phyloP scores from a whole-genome alignment of 1,140 invertebrate species.

The Agrilus planipennis region DNA sequence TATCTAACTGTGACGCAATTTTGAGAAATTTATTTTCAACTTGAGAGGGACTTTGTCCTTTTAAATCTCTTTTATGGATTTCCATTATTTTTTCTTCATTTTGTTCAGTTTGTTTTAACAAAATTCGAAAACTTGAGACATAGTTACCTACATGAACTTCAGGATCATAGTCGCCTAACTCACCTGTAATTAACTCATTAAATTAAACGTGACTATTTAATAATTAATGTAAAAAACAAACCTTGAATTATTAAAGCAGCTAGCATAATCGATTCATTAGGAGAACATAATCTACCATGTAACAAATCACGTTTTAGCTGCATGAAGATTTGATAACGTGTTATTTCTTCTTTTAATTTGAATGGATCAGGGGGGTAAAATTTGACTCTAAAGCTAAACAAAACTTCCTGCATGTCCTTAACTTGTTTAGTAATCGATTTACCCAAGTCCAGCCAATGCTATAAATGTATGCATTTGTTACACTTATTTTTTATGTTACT shows the following conservation, averaged over 20 bases:
- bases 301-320: slow-evolving; percentile 89
- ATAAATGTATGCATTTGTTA: slow-evolving; percentile 35
- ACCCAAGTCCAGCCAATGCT: slow-evolving; percentile 94
- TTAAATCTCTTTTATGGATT: slow-evolving; percentile 68
- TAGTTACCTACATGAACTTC: slow-evolving; percentile 82
- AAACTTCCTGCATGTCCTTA: slow-evolving; percentile 78
- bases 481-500: slow-evolving; percentile 1
- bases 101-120: slow-evolving; percentile 80
- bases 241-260: slow-evolving; percentile 91
- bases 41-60: slow-evolving; percentile 57
- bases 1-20: slow-evolving; percentile 80
- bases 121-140: slow-evolving; percentile 78
- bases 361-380: slow-evolving; percentile 89
- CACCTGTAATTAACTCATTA: slow-evolving; percentile 48
- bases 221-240: too few species aligned
- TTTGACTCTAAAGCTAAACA: slow-evolving; percentile 88
- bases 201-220: slow-evolving; percentile 6
- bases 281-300: slow-evolving; percentile 84
- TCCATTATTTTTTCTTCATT: slow-evolving; percentile 87
- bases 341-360: slow-evolving; percentile 73
- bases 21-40: slow-evolving; percentile 77
- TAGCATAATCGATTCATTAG: slow-evolving; percentile 76
- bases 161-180: slow-evolving; percentile 88
- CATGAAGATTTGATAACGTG: slow-evolving; percentile 84
- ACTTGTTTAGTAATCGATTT: slow-evolving; percentile 91